These are phyloP conservation scores for Cygnus buccinator DNA, from an alignment of 2,113 vertebrate species.

Conservation along the genomic window DNA sequence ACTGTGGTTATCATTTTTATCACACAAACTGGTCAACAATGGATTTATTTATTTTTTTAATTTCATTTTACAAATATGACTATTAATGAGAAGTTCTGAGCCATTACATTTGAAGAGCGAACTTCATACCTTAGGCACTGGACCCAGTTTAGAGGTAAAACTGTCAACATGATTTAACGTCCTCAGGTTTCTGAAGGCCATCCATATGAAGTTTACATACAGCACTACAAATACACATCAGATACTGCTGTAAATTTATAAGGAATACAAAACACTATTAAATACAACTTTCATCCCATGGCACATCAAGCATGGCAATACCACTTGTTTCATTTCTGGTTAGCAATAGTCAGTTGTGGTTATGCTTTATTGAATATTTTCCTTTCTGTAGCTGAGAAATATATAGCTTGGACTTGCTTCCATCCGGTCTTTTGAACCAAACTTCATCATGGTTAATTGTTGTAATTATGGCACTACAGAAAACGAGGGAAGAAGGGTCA, in stretches of 20 bases:
- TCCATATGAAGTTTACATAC: conserved; percentile 40
- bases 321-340: conserved; percentile 50
- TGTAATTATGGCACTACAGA: conserved; percentile 91
- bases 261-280: conserved; percentile 55
- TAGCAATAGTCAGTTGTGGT: conserved; percentile 77
- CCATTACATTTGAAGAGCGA: background rate
- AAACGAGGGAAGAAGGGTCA: conserved; percentile 29
- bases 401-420: conserved; percentile 97
- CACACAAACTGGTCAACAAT: conserved; percentile 9
- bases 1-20: background rate
- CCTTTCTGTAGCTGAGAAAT: conserved; percentile 98
- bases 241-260: conserved; percentile 43
- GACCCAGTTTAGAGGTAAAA: conserved; percentile 43
- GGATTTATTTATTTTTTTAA: too few species aligned
- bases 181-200: conserved; percentile 25
- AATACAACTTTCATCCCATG: conserved; percentile 76
- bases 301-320: conserved; percentile 77
- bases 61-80: background rate
- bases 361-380: conserved; percentile 97
- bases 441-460: conserved; percentile 98
- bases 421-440: conserved; percentile 96
- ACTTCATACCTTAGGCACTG: conserved; percentile 36
- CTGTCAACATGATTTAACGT: conserved; percentile 5
- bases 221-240: conserved; percentile 56
- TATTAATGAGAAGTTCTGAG: background rate